Evolutionary conservation across 2,888 invertebrate genomes (phyloP), one percentile per base, ranked within the genome.

Genomic region (Campoletis raptor): DNA sequence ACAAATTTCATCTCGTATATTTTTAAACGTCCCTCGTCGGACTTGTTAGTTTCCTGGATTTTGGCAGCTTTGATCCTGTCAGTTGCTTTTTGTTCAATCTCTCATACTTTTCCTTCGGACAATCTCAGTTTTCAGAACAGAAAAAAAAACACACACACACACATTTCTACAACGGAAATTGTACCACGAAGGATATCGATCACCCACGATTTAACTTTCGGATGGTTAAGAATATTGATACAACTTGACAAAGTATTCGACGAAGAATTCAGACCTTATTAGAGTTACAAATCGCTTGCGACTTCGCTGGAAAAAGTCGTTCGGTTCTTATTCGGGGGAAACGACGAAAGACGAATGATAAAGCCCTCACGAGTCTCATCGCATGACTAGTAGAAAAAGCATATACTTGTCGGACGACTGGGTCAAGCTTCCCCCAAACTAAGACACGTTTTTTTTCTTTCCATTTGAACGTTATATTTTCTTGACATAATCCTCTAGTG

Each of bases 371-470:
- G 69, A 48, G 79, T 37, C 79, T 85, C 83, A 79, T 83, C 76
- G 76, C 74, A 76, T 64, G 64, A 36, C 70, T 52, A 76, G 82
- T 70, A 66, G 79, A 80, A 83, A 85, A 85, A 76, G 79, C 76
- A 10, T 52, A 67, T 45, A 74, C 83, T 80, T 30, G 70, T 79
- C 76, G 57, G 79, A 54, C 79, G 36, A 48, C 48, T 48, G 42
- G 77, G 72, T 72, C 48, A 69, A 79, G 79, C n/a, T n/a, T n/a
- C n/a, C n/a, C n/a, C n/a, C n/a, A n/a, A n/a, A n/a, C n/a, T 9
- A 12, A 40, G 15, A 40, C n/a, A n/a, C 2, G 37, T 57, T 57
- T 54, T 57, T 57, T 54, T 12, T 61, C 18, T 61, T 12, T 45
- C 30, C 45, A 21, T 18, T 64, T 45, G 61, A 0, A 30, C 37